Evolutionary conservation across 2,888 invertebrate genomes (phyloP).

Genomic region (Tuta absoluta): DNA sequence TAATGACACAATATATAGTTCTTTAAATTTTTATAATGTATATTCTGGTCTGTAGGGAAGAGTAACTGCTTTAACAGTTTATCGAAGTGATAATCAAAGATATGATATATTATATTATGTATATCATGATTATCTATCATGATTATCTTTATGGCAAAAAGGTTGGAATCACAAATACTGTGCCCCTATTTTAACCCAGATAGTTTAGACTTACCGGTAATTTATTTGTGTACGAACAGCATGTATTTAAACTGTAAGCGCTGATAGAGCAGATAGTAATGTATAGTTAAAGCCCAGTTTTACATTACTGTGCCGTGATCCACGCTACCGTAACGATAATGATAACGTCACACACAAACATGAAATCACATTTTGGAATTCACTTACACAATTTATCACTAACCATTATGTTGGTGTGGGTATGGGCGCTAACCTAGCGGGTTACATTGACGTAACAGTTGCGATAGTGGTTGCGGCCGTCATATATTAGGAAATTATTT

Average conservation of each 20-base stretch:
- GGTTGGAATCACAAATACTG: too few relatives aligned
- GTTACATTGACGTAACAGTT: too few relatives aligned
- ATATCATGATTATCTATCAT: too few relatives aligned
- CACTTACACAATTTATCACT: conserved; percentile 17
- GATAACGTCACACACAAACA: not conserved
- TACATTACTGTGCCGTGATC: conserved; percentile 20
- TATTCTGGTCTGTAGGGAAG: too few relatives aligned
- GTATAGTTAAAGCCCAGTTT: conserved; percentile 14
- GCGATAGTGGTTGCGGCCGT: too few relatives aligned
- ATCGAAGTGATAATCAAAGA: too few relatives aligned
- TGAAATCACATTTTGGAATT: conserved; percentile 22
- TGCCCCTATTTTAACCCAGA: too few relatives aligned
- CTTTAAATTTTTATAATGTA: too few relatives aligned
- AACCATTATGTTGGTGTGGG: conserved; percentile 9
- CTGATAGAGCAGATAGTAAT: not conserved
- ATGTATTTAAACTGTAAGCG: not conserved
- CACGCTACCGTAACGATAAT: conserved; percentile 18
- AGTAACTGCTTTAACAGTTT: too few relatives aligned
- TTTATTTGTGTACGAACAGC: not conserved
- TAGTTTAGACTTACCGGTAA: not conserved
- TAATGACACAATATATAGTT: not conserved
- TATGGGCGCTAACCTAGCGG: not conserved
- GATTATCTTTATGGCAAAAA: too few relatives aligned
- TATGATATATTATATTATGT: too few relatives aligned
- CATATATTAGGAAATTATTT: too few relatives aligned